A percentile compares a stretch with the other conserved stretches of the same genome.
phyloP scores from a whole-genome alignment of 2,888 invertebrate species.

The Galeruca laticollis region DNA sequence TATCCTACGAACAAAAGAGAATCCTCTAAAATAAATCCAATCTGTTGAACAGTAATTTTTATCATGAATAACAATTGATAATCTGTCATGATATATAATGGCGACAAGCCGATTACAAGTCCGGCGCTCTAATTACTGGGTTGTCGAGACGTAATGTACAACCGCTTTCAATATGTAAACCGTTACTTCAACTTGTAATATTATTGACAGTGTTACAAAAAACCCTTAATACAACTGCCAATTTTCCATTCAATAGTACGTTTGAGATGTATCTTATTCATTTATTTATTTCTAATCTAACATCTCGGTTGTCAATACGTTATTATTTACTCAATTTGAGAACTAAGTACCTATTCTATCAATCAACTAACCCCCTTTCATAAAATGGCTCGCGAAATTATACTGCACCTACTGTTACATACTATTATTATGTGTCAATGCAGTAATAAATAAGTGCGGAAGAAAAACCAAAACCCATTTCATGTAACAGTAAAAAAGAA shows the following conservation, averaged over 20 bases:
- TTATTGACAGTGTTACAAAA: too few species aligned
- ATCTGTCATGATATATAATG: too few species aligned
- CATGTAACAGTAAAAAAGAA: constrained; percentile 40
- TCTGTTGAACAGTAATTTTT: too few species aligned
- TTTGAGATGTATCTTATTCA: background rate
- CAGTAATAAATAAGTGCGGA: constrained; percentile 33
- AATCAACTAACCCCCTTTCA: constrained; percentile 29
- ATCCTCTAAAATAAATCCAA: too few species aligned
- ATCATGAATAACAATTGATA: too few species aligned
- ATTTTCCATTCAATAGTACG: background rate
- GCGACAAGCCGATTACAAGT: too few species aligned
- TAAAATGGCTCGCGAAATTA: constrained; percentile 26
- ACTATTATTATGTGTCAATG: constrained; percentile 38
- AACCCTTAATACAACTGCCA: constrained; percentile 1
- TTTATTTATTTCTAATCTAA: constrained; percentile 2
- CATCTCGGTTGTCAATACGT: background rate
- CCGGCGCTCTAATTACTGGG: too few species aligned
- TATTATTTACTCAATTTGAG: constrained; percentile 1
- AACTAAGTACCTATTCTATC: constrained; percentile 13
- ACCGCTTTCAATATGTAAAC: too few species aligned
- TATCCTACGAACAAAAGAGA: too few species aligned
- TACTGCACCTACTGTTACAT: constrained; percentile 17
- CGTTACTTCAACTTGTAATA: too few species aligned
- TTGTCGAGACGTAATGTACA: too few species aligned
- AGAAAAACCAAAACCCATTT: constrained; percentile 37